Base-by-base conservation (phyloP, 2,888 invertebrate genomes). In the Heteropelma amictum region DNA sequence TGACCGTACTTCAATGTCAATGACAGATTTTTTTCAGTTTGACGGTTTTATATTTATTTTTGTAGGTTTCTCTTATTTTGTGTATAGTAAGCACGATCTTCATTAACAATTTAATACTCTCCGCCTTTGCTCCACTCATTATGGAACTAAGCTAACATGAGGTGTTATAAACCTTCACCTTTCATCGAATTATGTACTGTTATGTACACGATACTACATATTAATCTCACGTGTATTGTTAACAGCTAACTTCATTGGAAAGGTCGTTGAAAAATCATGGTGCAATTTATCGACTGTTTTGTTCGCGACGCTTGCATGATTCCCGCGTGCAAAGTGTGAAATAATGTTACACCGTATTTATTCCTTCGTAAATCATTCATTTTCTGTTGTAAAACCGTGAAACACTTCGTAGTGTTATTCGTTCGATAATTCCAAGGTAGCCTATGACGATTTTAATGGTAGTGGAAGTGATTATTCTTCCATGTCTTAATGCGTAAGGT, bases 251-350 rank as follows among this genome's bases (percentile, higher is more conserved):
- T 19, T 70, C 51, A 38, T 47, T 30, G 64, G 30, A 65, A 65
- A 74, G 64, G 70, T 69, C 68, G 60, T 40, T 65, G 58, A 40
- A 53, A 54, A 65, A 65, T 64, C 47, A 56, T 67, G 54, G 61
- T 56, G 63, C 47, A 58, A 58, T 64, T 69, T 58, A 58, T 68
- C 21, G 33, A 49, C 56, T 38, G 23, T 40, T 58, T 23, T 7
- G 26, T 30, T 14, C 12, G 17, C n/a, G n/a, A n/a, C n/a, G 17
- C 42, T 23, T 33, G 45, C 23, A 49, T 33, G 38, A 58, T 69
- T 54, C 51, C 58, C 58, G 58, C 56, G 23, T 58, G 23, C n/a
- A n/a, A 64, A 56, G 45, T 64, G 51, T 33, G 35, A 38, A 56
- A 54, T 42, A 56, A 47, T 45, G 38, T 64, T 64, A 23, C 12